Conservation (phyloP, 2,797 vertebrate species). For the Denticeps clupeoides region DNA sequence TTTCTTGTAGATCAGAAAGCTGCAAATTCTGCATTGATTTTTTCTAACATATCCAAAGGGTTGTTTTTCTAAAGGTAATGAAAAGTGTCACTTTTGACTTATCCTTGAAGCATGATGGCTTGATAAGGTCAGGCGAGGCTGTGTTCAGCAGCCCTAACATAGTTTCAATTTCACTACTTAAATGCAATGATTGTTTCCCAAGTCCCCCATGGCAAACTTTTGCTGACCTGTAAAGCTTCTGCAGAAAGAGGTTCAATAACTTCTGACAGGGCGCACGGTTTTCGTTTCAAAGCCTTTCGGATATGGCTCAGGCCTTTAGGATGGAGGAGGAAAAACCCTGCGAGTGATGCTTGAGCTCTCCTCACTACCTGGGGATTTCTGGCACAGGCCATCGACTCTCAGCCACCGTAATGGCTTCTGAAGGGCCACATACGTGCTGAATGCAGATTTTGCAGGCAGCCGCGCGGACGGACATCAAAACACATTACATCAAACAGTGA, state of each 20-base stretch:
- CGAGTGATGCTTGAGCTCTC: constrained; percentile 45
- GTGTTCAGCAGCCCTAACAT: background rate
- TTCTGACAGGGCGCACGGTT: constrained; percentile 47
- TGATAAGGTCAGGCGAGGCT: background rate
- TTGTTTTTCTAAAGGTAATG: background rate
- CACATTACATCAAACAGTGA: constrained; percentile 42
- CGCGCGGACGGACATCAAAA: constrained; percentile 52
- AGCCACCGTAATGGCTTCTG: constrained; percentile 54
- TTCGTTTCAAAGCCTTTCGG: constrained; percentile 45
- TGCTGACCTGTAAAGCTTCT: constrained; percentile 21
- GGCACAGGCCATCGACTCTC: constrained; percentile 35
- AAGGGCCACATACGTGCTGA: constrained; percentile 40
- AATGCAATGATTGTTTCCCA: constrained; percentile 2
- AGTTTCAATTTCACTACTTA: background rate
- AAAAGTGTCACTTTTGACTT: background rate
- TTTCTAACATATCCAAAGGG: too few species aligned
- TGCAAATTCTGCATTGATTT: too few species aligned
- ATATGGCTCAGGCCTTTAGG: constrained; percentile 33
- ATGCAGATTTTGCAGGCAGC: constrained; percentile 43
- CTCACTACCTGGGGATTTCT: constrained; percentile 39
- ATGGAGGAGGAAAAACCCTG: constrained; percentile 48
- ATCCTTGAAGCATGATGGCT: background rate
- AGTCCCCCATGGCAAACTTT: constrained; percentile 20
- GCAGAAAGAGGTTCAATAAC: constrained; percentile 31
- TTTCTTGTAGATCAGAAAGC: too few species aligned